Percentiles rank a stretch among this genome's conserved stretches.
These are phyloP conservation scores for Artibeus lituratus DNA, from an alignment of 2,797 vertebrate genomes.

Conservation along the genomic window DNA sequence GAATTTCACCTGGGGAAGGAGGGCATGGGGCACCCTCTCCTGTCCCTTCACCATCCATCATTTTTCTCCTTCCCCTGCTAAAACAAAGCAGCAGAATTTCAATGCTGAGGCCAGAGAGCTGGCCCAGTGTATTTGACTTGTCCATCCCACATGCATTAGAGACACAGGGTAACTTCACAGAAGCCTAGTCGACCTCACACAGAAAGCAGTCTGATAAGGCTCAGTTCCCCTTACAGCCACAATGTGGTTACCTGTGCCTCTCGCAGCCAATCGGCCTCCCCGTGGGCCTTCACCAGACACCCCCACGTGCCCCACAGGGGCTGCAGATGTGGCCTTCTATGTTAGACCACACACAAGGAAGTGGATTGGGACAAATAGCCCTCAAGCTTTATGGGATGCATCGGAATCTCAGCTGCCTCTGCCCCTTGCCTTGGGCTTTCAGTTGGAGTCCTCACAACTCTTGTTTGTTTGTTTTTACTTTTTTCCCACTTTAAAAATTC, in stretches of 20 bases:
- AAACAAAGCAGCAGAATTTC: not conserved
- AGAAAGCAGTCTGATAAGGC: not conserved
- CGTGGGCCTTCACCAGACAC: not conserved
- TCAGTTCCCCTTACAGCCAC: not conserved
- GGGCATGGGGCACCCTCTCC: no score
- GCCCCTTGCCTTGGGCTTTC: not conserved
- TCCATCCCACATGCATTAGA: rapidly evolving
- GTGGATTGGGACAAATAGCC: not conserved
- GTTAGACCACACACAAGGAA: not conserved
- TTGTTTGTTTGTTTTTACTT: not conserved
- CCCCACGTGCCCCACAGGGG: not conserved
- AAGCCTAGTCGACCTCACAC: not conserved
- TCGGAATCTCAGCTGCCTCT: not conserved
- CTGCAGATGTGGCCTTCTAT: slow-evolving; percentile 28
- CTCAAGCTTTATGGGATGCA: not conserved
- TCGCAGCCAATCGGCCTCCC: not conserved
- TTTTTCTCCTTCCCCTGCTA: not conserved
- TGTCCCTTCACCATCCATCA: not conserved
- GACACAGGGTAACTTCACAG: not conserved
- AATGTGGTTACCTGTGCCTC: not conserved
- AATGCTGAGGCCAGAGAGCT: not conserved
- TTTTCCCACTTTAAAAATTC: not conserved
- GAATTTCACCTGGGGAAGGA: not conserved
- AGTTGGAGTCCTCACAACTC: not conserved
- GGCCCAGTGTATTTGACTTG: not conserved